Evolutionary conservation across 2,797 vertebrate genomes (phyloP), one percentile per base, ranked within the genome.

Genomic region (Gadopsis bispinosus): DNA sequence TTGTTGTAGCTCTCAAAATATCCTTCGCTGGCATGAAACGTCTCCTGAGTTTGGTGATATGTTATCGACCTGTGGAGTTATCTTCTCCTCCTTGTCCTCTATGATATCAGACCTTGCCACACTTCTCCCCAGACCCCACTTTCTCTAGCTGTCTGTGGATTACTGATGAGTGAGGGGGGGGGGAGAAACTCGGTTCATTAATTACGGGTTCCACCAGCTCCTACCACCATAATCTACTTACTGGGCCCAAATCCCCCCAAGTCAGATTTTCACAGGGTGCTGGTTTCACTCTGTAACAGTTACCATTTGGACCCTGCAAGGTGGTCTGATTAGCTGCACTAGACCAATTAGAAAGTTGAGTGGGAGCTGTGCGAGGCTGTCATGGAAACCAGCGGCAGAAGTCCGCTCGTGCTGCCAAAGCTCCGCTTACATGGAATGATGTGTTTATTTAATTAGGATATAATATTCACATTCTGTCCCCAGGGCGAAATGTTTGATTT

Each of bases 171-270:
- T 65, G 75, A 65, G 48, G 67, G 45, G 17, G 26, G 47, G 67
- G 43, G 79, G 72, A 80, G 73, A 80, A 72, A 83, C 81, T 89
- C 85, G 88, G 88, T 84, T 93, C 81, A 75, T 92, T 94, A 89
- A 87, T 93, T 93, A 91, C 60, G 87, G 94, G 90, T 92, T 92
- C 95, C 84, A 95, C 91, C 95, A 94, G 94, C 95, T 96, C 96
- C 96, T 96, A 91, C 88, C 96, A 95, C 95, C 94, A 88, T 96
- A 97, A 96, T 95, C 95, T 92, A 77, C 95, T 96, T 96, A 96
- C 53, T 66, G 68, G 68, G 43, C 50, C 80, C 92, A 95, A 96
- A 95, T 95, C 94, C 91, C 37, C 88, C 80, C 92, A 87, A 94
- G 89, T 95, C 94, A 95, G 94, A 95, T 93, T 95, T 95, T 92